Base-by-base conservation (phyloP, 2,888 invertebrate species). In the Plusia festucae region DNA sequence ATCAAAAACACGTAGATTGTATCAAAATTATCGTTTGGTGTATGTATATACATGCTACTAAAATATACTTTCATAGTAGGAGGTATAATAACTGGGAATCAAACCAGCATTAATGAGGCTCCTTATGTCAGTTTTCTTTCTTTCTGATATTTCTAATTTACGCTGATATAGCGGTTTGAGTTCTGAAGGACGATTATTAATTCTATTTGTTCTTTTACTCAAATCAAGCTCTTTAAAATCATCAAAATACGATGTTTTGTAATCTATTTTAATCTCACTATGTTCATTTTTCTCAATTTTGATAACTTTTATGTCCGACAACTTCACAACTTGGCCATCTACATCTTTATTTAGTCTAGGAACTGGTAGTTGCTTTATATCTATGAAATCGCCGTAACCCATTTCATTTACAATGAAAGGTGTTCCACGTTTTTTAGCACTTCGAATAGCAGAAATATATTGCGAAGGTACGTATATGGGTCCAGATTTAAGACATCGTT, bases 201-300 rank as follows among this genome's bases (percentile, higher is more conserved):
- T 24, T 24, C 24, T 24, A 24, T 24, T 44, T 44, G n/a, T n/a
- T 49, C 49, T 49, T 51, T 51, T 58, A 32, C 32, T 20, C 58
- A 58, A 32, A 53, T 65, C 56, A 60, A 60, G 56, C 32, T 65
- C 55, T 54, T 65, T 55, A 46, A 65, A 65, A 52, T 56, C 60
- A 56, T 65, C 55, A 60, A 65, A 65, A 46, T 60, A 65, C 4
- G 60, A 60, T 34, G n/a, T 51, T 65, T 65, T 65, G 44, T 56
- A 65, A 2, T 56, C n/a, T 44, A 65, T 65, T 60, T 60, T 55
- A 13, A 65, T 46, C 55, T 60, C 30, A 65, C 56, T 53, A 46
- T 60, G n/a, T 51, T 54, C 51, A 65, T 52, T 60, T 60, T 54
- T 59, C 56, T 51, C 54, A 51, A 65, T 53, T 55, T 64, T 64